Base-by-base conservation (phyloP, 2,797 vertebrate species). In the Nannoperca australis region DNA sequence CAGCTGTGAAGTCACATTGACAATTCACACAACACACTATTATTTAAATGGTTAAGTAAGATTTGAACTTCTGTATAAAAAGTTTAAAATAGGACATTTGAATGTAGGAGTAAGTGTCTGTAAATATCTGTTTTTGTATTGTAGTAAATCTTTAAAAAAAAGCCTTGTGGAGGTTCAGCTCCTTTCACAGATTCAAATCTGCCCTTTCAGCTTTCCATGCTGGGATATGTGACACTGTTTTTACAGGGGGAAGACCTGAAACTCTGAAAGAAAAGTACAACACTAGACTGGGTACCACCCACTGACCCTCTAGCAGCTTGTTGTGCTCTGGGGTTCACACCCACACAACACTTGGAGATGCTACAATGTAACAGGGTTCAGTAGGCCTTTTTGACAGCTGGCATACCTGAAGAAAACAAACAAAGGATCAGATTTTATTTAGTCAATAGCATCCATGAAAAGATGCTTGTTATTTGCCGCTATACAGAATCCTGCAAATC, bases 401-500 rank as follows among this genome's bases (percentile, higher is more conserved):
- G 42, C 50, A 76, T 44, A 67, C 32, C 40, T 56, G 14, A 3
- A 79, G 66, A 34, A 71, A 77, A 70, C 34, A 71, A 56, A 71
- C 42, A 65, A 74, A 73, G 56, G 14, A 67, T 83, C 65, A 64
- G 32, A 72, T 51, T 73, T 53, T 49, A 69, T 74, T 79, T 40
- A 67, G 44, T 14, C 55, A 61, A 22, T 1, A 14, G 27, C 1
- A 34, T 50, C 34, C 20, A 51, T 60, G 4, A 27, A 63, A 27
- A 71, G 18, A 65, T 38, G 47, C 32, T 58, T 4, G 22, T 58
- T 49, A 22, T 34, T 12, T 0, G 13, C 24, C 3, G n/a, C 55
- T 61, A 38, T 53, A 45, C 56, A 50, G 47, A 51, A 15, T 4
- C 2, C 61, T 30, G 40, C 14, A 44, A 24, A 51, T 73, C 22